Conservation (phyloP, 2,888 invertebrate genomes). For the Hydraecia micacea region DNA sequence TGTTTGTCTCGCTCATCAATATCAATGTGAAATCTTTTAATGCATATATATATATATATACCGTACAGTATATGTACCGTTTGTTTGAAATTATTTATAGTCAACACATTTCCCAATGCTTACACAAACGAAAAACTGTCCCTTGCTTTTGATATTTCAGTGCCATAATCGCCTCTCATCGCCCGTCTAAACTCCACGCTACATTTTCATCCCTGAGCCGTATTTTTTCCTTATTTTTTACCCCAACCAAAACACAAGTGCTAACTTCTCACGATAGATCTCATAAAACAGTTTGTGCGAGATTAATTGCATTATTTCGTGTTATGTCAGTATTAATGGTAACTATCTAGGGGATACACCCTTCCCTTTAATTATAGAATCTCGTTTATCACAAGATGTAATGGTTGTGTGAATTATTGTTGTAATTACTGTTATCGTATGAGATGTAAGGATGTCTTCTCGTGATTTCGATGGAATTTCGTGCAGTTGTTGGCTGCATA, state of each 20-base stretch:
- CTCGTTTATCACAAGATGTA: slow-evolving; percentile 84
- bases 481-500: background rate
- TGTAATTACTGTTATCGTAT: slow-evolving; percentile 77
- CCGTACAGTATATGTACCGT: too few relatives aligned
- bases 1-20: background rate
- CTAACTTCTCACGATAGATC: slow-evolving; percentile 84
- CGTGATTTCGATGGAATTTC: slow-evolving; percentile 9
- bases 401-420: slow-evolving; percentile 81
- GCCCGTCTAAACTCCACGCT: slow-evolving; percentile 33
- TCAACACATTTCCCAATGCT: background rate
- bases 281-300: slow-evolving; percentile 83
- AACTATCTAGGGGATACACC: slow-evolving; percentile 81
- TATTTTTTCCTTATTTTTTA: slow-evolving; percentile 81
- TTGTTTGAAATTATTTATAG: background rate
- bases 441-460: slow-evolving; percentile 28
- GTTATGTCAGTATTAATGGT: slow-evolving; percentile 87
- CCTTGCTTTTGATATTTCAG: background rate
- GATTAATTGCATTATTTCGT: slow-evolving; percentile 89
- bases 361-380: slow-evolving; percentile 86
- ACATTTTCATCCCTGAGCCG: slow-evolving; percentile 44
- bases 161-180: background rate
- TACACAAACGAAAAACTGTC: background rate
- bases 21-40: background rate
- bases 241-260: slow-evolving; percentile 80
- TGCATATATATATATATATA: background rate